Evolutionary conservation across 1,140 invertebrate species (phyloP), one percentile per base, ranked within the genome.

Genomic region (Scaptodrosophila lebanonensis): DNA sequence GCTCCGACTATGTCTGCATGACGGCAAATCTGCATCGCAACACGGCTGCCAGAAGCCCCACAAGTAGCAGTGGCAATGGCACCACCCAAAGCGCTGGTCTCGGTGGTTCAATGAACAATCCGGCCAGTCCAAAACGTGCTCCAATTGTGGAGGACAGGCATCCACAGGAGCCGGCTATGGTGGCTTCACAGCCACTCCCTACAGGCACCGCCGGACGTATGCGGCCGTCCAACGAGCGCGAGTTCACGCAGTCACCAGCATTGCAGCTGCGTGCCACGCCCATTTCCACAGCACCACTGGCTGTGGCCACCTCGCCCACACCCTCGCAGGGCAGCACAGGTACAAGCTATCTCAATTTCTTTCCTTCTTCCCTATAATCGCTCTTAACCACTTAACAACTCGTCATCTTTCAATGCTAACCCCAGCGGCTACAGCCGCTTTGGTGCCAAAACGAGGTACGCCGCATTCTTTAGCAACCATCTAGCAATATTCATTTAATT

Each of bases 1-100:
- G 90, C 45, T 91, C 91, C n/a, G 91, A 92, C 66, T 92, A 92
- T 87, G 91, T 92, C 3, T 92, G 91, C 72, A 92, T 92, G 91
- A 92, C 90, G 5, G 91, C 90, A 8, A 91, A 91, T 30, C 85
- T 88, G 15, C 84, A 89, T 53, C 48, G 69, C 16, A 66, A 72
- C 40, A 32, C 49, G 15, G 15, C 52, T 0, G 39, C 32, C 50
- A 44, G 6, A 38, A 47, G 35, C 42, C 17, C 11, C 36, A 12
- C 13, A 29, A 22, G 39, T 22, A 9, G 5, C 36, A 11, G 44
- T 47, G 13, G 35, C 40, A 11, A 32, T 35, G 1, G 58, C 25
- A 1, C 12, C 11, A 49, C 27, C 29, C n/a, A n/a, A n/a, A n/a
- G n/a, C n/a, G n/a, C 12, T 36, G 17, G 27, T 29, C 22, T 20